These are phyloP conservation scores for Grus americana DNA, from an alignment of 2,113 vertebrate species.

Conservation along the genomic window DNA sequence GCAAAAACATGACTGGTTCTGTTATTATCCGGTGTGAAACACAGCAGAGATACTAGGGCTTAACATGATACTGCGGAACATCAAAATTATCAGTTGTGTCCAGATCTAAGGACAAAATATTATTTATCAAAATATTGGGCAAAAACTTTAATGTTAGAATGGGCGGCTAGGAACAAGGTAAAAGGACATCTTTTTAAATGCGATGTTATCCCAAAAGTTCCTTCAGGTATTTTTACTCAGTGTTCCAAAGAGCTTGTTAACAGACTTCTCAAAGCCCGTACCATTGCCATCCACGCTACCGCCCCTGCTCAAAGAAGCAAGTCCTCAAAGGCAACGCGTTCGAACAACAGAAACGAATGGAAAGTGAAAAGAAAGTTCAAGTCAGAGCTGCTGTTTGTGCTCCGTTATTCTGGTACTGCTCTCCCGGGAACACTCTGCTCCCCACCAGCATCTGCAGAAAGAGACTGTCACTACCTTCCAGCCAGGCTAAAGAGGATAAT, in stretches of 20 bases:
- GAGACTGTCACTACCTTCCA: neutral
- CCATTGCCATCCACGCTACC: neutral
- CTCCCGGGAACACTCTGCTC: neutral
- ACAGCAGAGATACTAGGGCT: neutral
- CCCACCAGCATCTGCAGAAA: neutral
- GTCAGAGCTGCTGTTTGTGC: neutral
- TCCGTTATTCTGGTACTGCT: neutral
- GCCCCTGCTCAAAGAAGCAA: neutral
- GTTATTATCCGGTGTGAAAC: neutral
- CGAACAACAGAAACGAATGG: neutral
- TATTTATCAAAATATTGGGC: neutral
- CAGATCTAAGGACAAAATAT: neutral
- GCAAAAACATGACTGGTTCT: neutral
- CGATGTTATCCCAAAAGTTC: neutral
- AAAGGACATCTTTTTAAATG: neutral
- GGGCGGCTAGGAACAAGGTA: neutral
- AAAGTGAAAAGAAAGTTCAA: neutral
- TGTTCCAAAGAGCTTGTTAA: neutral
- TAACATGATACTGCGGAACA: neutral
- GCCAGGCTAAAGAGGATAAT: slow-evolving; percentile 15
- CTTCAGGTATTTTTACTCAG: neutral
- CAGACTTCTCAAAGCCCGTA: neutral
- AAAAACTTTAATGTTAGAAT: neutral
- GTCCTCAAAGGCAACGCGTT: neutral
- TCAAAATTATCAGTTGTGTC: neutral